Evolutionary conservation across 2,888 invertebrate genomes (phyloP), one percentile per base, ranked within the genome.

Genomic region (Phaonia tiefii): DNA sequence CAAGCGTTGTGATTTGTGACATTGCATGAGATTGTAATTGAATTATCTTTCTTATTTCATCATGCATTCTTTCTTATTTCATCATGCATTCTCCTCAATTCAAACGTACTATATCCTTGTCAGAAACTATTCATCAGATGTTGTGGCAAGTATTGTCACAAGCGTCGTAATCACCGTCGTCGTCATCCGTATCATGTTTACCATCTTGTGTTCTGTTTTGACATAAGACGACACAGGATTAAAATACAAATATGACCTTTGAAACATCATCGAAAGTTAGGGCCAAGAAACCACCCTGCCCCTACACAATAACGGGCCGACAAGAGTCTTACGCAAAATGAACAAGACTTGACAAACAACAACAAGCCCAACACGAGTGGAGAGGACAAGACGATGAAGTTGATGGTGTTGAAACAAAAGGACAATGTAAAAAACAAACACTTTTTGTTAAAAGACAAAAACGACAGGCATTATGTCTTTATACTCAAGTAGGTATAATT

Each of bases 211-310:
- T n/a, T n/a, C n/a, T n/a, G 63, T 77, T 81, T 75, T 78, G 78
- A 78, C 80, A 75, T 78, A 63, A 81, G 78, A 81, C 74, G 80
- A 78, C 77, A 81, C 74, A 78, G 67, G 81, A 81, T 78, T 81
- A 65, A 77, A 78, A 75, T 60, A 78, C 72, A 78, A 81, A 78
- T 75, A 81, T 72, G 81, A 81, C 81, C 81, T 81, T 81, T 76
- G 54, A 74, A 70, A 46, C 67, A 39, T 56, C 17, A 11, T n/a
- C 39, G 22, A 25, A 58, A 54, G 66, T 39, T 31, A 39, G 63
- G 15, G 31, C 26, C 10, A 37, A n/a, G 39, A 25, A 66, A n/a
- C 72, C 39, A 13, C n/a, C n/a, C n/a, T n/a, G n/a, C n/a, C n/a
- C n/a, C n/a, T 74, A 46, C 42, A n/a, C n/a, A 70, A 17, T 37